Conservation (phyloP, 2,888 invertebrate species). For the Cephus pygmeus region DNA sequence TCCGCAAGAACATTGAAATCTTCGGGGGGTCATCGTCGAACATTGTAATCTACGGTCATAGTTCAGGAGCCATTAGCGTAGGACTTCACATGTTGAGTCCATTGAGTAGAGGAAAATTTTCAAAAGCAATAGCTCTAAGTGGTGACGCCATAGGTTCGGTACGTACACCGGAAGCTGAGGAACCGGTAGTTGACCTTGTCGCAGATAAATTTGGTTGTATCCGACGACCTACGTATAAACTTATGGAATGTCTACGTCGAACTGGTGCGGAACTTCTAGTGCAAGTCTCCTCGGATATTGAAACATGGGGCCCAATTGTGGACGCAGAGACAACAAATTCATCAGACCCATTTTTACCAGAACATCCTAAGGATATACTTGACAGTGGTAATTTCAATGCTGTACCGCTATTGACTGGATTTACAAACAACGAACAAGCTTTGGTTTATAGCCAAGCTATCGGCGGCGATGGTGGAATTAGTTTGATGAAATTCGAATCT, state of each 20-base stretch:
- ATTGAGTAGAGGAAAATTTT: slow-evolving; percentile 71
- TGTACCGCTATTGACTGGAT: slow-evolving; percentile 81
- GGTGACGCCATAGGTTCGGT: slow-evolving; percentile 78
- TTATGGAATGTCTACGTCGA: slow-evolving; percentile 78
- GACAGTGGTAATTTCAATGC: slow-evolving; percentile 73
- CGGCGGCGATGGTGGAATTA: slow-evolving; percentile 72
- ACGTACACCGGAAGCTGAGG: slow-evolving; percentile 73
- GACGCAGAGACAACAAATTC: slow-evolving; percentile 77
- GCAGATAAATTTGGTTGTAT: slow-evolving; percentile 77
- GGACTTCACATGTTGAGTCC: slow-evolving; percentile 77
- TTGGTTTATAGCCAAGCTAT: slow-evolving; percentile 70
- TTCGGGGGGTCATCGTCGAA: slow-evolving; percentile 83
- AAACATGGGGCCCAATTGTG: slow-evolving; percentile 84
- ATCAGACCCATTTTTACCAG: slow-evolving; percentile 74
- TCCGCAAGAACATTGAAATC: slow-evolving; percentile 78
- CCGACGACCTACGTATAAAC: slow-evolving; percentile 73
- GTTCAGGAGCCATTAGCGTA: slow-evolving; percentile 82
- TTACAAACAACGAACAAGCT: slow-evolving; percentile 85
- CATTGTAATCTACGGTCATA: slow-evolving; percentile 83
- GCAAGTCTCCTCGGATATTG: slow-evolving; percentile 68
- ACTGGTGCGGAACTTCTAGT: slow-evolving; percentile 73
- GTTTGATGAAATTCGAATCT: slow-evolving; percentile 71
- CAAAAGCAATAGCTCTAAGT: slow-evolving; percentile 85
- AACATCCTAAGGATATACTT: slow-evolving; percentile 74
- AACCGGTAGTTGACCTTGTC: slow-evolving; percentile 73